A percentile compares a stretch with the other conserved stretches of the same genome.
phyloP scores from a whole-genome alignment of 2,113 vertebrate genomes.

The Bos taurus region DNA sequence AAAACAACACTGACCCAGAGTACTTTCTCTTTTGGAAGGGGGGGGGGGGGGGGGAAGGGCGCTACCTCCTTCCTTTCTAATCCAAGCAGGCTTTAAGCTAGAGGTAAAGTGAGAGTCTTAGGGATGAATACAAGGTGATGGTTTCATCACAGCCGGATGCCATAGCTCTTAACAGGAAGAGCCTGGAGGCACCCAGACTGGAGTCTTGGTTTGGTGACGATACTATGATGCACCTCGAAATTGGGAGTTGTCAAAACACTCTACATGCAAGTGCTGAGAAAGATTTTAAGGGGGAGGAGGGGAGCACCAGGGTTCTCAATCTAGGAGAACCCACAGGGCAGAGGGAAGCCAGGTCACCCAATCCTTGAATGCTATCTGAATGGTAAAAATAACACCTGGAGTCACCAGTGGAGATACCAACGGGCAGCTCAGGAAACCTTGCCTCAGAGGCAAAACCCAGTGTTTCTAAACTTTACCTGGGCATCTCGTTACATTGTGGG shows the following conservation, averaged over 20 bases:
- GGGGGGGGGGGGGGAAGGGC: rapidly evolving
- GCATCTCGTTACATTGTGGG: not conserved
- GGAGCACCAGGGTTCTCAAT: not conserved
- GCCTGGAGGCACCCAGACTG: not conserved
- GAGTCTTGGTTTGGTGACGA: not conserved
- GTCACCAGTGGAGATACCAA: not conserved
- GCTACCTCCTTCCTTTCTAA: not conserved
- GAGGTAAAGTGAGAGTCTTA: not conserved
- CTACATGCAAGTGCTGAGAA: not conserved
- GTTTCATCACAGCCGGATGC: not conserved
- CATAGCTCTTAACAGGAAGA: not conserved
- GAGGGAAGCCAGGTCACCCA: not conserved
- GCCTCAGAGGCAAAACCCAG: not conserved
- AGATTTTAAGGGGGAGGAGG: not conserved
- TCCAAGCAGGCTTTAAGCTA: not conserved
- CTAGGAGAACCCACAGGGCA: not conserved
- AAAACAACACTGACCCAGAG: not conserved
- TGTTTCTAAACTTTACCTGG: not conserved
- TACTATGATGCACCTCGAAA: not conserved
- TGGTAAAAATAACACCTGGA: not conserved
- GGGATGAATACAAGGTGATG: not conserved
- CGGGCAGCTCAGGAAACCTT: not conserved
- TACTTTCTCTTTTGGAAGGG: not conserved
- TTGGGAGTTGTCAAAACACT: not conserved
- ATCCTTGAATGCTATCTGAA: not conserved